Base-by-base conservation (phyloP, 2,113 vertebrate species). In the Salvelinus alpinus region DNA sequence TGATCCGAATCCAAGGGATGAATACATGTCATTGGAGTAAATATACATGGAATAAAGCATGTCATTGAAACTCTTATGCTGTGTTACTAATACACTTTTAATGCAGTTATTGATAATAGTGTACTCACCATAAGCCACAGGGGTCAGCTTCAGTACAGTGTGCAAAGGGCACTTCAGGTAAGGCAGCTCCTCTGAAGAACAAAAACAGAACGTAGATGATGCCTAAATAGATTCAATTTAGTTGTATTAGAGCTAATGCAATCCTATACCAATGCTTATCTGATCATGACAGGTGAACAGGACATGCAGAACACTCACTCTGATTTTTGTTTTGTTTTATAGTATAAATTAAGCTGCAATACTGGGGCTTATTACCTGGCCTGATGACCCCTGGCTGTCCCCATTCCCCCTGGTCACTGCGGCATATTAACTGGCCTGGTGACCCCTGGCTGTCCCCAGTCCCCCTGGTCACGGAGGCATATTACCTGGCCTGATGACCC, bases 111-210 rank as follows among this genome's bases (percentile, higher is more conserved):
- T 44, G 38, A 44, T 9, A 44, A 44, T 57, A 20, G 18, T 5
- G 54, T 60, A 76, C 94, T 94, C 77, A 96, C 98, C 98, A 0
- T 99, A 99, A 74, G 98, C 98, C 90, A 98, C 91, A 0, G 97
- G 98, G 0, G 98, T 99, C 70, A 99, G 91, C 91, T 99, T 99
- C 92, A 99, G 88, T 83, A 98, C 96, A 0, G 96, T 96, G 86
- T 99, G 98, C 85, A 99, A 92, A 0, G 97, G 96, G 76, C 98
- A 99, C 89, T 96, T 96, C 76, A 99, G 95, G 90, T 99, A 99
- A 88, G 98, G 97, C 91, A 99, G 93, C 82, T 97, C 94, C 20
- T 95, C 98, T 99, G 89, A 77, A 88, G 74, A 85, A 71, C 25
- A 20, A 82, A 64, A 5, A 76, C 4, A 44, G 27, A 68, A 69